phyloP scores from a whole-genome alignment of 2,888 invertebrate genomes.

The Microplitis manilae region DNA sequence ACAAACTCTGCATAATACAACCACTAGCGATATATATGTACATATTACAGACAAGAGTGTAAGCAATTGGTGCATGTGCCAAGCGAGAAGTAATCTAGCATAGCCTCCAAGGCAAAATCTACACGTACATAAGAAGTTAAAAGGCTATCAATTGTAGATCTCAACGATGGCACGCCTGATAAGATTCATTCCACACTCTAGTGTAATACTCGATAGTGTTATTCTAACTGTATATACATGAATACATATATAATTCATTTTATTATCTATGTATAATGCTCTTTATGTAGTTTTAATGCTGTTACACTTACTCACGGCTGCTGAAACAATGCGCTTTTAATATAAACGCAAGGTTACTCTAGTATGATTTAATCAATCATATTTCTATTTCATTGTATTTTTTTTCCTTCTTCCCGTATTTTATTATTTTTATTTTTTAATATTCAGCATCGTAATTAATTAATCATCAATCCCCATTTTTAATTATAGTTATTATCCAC shows the following conservation, averaged over 20 bases:
- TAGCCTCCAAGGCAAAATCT: slow-evolving; percentile 26
- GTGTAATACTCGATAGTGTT: slow-evolving; percentile 33
- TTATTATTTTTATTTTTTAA: slow-evolving; percentile 13
- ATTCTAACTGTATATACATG: slow-evolving; percentile 25
- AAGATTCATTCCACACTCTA: slow-evolving; percentile 47
- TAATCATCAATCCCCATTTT: slow-evolving; percentile 7
- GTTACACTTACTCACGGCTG: slow-evolving; percentile 26
- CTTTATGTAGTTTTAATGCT: background rate
- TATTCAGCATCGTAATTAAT: slow-evolving; percentile 22
- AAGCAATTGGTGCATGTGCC: slow-evolving; percentile 47
- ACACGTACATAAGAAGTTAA: slow-evolving; percentile 32
- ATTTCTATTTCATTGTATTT: slow-evolving; percentile 8
- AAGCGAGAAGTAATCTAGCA: slow-evolving; percentile 13
- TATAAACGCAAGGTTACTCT: slow-evolving; percentile 25
- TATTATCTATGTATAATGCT: slow-evolving; percentile 24
- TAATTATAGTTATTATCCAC: slow-evolving; percentile 19
- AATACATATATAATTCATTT: background rate
- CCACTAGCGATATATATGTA: background rate
- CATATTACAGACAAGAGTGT: slow-evolving; percentile 32
- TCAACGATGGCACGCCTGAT: slow-evolving; percentile 46
- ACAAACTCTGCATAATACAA: background rate
- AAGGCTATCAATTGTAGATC: slow-evolving; percentile 18
- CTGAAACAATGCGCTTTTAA: slow-evolving; percentile 27
- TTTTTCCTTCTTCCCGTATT: background rate
- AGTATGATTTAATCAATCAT: slow-evolving; percentile 31